Evolutionary conservation across 64 coral and sea anemone genomes (phyloP).

Genomic region (Porites lutea): DNA sequence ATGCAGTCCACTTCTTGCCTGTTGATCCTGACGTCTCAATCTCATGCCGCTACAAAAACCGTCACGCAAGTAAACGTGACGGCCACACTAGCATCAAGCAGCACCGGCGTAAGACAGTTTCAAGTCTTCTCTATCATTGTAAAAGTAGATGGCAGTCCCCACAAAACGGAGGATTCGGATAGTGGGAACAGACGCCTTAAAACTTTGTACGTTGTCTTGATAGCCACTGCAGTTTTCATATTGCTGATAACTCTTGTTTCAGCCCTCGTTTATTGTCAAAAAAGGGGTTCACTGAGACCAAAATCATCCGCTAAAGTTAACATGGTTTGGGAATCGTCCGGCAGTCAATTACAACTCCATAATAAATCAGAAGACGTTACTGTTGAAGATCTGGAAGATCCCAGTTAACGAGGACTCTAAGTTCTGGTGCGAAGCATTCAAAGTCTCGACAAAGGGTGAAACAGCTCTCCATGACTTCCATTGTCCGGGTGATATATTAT

Average conservation of each 20-base stretch:
- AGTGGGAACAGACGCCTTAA: background rate
- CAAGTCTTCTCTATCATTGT: constrained; percentile 9
- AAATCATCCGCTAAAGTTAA: too few species aligned
- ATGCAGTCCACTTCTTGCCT: background rate
- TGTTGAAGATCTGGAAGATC: too few species aligned
- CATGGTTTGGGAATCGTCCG: too few species aligned
- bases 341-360: too few species aligned
- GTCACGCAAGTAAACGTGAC: constrained; percentile 36
- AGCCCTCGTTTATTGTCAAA: background rate
- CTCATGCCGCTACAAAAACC: background rate
- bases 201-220: background rate
- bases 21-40: background rate
- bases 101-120: background rate
- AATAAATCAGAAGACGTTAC: too few species aligned
- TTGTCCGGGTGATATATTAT: too few species aligned
- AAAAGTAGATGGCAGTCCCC: background rate
- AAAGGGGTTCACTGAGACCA: too few species aligned
- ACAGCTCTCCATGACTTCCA: too few species aligned
- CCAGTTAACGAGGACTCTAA: too few species aligned
- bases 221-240: background rate
- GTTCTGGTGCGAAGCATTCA: too few species aligned
- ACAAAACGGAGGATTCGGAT: background rate
- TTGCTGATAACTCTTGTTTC: background rate
- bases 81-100: constrained; percentile 14
- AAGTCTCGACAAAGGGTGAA: too few species aligned